Evolutionary conservation across 2,888 invertebrate species (phyloP).

Genomic region (Eupithecia pulchellata): DNA sequence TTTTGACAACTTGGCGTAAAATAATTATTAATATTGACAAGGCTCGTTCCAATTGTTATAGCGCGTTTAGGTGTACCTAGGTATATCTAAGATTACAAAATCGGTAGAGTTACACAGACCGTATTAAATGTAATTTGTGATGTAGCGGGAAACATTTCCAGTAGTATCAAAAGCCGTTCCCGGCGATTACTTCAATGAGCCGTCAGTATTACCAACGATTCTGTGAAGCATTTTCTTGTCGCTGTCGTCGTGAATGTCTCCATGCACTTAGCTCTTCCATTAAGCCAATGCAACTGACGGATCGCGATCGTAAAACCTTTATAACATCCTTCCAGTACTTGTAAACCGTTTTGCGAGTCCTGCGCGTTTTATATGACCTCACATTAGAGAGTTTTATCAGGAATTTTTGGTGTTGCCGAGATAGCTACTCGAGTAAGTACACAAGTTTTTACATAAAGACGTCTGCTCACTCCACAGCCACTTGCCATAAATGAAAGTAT

Average conservation of each 20-base stretch:
- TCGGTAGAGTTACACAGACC: neutral
- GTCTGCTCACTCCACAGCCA: slow-evolving; percentile 52
- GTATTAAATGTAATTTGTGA: neutral
- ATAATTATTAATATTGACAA: no score
- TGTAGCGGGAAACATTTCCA: neutral
- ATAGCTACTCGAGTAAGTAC: slow-evolving; percentile 53
- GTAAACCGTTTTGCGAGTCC: slow-evolving; percentile 82
- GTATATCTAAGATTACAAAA: neutral
- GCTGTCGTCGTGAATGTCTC: slow-evolving; percentile 81
- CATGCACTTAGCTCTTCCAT: slow-evolving; percentile 85
- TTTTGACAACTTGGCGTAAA: no score
- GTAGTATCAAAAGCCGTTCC: slow-evolving; percentile 42
- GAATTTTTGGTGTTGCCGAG: slow-evolving; percentile 60
- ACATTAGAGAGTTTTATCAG: slow-evolving; percentile 69
- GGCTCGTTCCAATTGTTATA: neutral
- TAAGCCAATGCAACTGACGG: slow-evolving; percentile 82
- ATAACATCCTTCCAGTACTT: slow-evolving; percentile 85
- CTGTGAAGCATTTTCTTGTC: slow-evolving; percentile 63
- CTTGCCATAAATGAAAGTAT: slow-evolving; percentile 58
- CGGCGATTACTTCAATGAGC: slow-evolving; percentile 59
- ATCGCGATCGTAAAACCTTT: slow-evolving; percentile 84
- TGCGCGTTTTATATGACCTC: slow-evolving; percentile 76
- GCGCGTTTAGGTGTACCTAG: neutral
- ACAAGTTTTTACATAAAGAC: slow-evolving; percentile 65
- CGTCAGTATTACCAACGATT: slow-evolving; percentile 58